Base-by-base conservation (phyloP, 2,113 vertebrate genomes). In the Gopherus flavomarginatus region DNA sequence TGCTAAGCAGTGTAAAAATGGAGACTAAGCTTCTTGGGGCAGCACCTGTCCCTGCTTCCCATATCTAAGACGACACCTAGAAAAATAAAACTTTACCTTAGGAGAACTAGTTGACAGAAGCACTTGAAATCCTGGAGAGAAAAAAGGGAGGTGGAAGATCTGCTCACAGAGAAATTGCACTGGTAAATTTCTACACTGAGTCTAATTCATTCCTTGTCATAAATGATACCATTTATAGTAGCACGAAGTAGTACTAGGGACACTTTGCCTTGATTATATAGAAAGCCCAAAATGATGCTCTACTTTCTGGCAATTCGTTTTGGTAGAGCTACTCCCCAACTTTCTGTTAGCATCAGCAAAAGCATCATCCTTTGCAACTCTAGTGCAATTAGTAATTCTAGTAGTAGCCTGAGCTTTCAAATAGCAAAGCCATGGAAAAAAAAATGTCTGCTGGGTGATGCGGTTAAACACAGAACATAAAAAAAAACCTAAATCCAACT, bases 1-100 rank as follows among this genome's bases (percentile, higher is more conserved):
- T 94, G 93, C 90, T 79, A 78, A 72, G 88, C 29, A 19, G 50
- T 47, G 88, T 96, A 96, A 96, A 96, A 87, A 90, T 52, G 86
- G 80, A 91, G 93, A 77, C 88, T 87, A 90, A 96, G 79, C 79
- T 95, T 91, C 96, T 97, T 83, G 22, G 0, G 1, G 92, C 91
- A 81, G 79, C 11, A 75, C 79, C 96, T 93, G 27, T 89, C 87
- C 59, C 0, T 0, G 16, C 21, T 27, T 94, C 79, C 93, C 9
- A 77, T 95, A 96, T 95, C 95, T 96, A 65, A 79, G 85, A 94
- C 52, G 93, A 91, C 91, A 81, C 29, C 56, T 12, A 81, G 80
- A 79, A 35, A 93, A 69, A n/a, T 35, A 96, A 92, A 96, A 85
- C 85, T 26, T 79, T 65, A 86, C 62, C 69, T 17, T 53, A 85